Evolutionary conservation across 2,797 vertebrate species (phyloP).

Genomic region (Florisuga fusca): DNA sequence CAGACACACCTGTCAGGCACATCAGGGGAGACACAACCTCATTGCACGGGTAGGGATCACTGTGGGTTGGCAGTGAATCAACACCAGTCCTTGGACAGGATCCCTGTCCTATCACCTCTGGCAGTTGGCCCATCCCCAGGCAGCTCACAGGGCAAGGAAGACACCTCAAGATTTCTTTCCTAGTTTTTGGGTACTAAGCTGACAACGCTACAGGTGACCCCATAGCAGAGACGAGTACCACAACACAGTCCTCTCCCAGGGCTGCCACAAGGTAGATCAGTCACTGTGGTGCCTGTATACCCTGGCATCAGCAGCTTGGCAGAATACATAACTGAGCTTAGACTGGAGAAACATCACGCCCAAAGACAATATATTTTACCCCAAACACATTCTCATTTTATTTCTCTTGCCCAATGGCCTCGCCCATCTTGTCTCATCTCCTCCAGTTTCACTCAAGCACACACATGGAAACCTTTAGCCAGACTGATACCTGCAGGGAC

Average conservation of each 20-base stretch:
- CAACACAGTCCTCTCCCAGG: not conserved
- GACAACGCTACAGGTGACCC: not conserved
- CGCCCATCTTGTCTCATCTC: not conserved
- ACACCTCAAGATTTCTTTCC: not conserved
- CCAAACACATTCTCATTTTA: not conserved
- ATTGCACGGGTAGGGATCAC: accelerated
- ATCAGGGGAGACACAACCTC: accelerated
- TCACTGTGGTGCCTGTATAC: not conserved
- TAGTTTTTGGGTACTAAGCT: not conserved
- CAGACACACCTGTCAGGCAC: not conserved
- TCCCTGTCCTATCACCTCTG: too few relatives aligned
- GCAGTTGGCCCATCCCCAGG: not conserved
- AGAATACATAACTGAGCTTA: not conserved
- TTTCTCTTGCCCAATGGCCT: not conserved
- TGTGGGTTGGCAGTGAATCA: accelerated
- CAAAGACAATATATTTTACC: not conserved
- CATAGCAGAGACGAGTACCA: not conserved
- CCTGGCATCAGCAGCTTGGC: not conserved
- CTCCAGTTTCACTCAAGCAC: not conserved
- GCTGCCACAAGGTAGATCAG: not conserved
- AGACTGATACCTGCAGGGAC: not conserved
- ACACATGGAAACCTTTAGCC: not conserved
- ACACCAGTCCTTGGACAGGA: not conserved
- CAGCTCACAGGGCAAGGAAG: not conserved
- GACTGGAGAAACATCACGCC: not conserved